Conservation (phyloP, 2,797 vertebrate species). For the Aulostomus chinensis region DNA sequence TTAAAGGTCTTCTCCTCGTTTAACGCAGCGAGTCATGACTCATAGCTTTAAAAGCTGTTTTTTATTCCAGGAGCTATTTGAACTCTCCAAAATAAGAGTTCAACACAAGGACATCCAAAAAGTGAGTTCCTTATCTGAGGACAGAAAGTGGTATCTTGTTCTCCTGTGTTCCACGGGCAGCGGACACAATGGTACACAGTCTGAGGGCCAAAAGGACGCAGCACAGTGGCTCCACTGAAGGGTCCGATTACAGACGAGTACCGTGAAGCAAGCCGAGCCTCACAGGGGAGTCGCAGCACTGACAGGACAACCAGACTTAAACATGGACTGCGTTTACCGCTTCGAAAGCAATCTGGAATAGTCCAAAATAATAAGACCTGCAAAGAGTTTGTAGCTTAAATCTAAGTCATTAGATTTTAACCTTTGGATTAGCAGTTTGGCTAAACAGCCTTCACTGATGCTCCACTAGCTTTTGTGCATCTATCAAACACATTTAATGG, state of each 20-base stretch:
- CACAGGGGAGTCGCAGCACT: too few relatives aligned
- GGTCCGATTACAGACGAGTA: conserved; percentile 9
- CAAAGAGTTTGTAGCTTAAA: background rate
- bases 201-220: conserved; percentile 18
- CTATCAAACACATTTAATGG: background rate
- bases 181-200: conserved; percentile 39
- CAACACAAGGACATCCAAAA: conserved; percentile 8
- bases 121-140: conserved; percentile 11
- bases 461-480: background rate
- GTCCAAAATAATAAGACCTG: background rate
- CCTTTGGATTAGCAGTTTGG: background rate
- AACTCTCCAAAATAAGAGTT: too few relatives aligned
- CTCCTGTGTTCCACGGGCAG: conserved; percentile 7
- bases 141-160: conserved; percentile 28
- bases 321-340: too few relatives aligned
- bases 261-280: background rate
- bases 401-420: background rate
- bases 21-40: too few relatives aligned
- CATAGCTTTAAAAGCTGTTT: too few relatives aligned
- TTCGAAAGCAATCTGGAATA: background rate
- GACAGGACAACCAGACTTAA: too few relatives aligned
- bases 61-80: too few relatives aligned
- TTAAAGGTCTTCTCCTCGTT: conserved; percentile 12
- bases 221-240: conserved; percentile 26
- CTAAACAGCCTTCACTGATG: background rate